Conservation (phyloP, 37 sponge, comb jelly and placozoan species). For the Haliclona indistincta region DNA sequence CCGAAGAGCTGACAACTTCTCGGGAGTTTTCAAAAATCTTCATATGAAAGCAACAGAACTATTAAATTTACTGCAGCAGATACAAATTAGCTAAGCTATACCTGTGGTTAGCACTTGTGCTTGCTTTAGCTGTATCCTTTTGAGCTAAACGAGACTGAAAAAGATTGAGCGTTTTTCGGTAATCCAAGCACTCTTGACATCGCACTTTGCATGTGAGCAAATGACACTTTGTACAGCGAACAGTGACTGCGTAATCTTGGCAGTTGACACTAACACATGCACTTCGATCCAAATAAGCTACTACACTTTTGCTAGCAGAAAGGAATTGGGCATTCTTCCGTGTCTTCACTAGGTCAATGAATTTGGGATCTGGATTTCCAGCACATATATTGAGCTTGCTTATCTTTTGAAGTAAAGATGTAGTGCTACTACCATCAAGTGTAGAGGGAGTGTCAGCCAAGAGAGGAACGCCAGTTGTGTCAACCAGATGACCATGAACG, state of each 20-base stretch:
- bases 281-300: not conserved
- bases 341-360: not conserved
- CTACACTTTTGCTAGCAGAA: not conserved
- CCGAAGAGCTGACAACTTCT: not conserved
- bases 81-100: not conserved
- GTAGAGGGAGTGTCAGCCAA: not conserved
- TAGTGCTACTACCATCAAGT: not conserved
- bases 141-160: not conserved
- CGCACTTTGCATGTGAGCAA: not conserved
- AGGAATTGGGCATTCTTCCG: not conserved
- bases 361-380: not conserved
- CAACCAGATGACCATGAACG: not conserved
- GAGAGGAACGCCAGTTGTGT: not conserved
- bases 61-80: not conserved
- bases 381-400: not conserved
- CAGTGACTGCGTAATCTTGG: not conserved
- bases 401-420: not conserved
- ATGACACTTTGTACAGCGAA: not conserved
- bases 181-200: not conserved
- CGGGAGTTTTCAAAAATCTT: slow-evolving; percentile 9
- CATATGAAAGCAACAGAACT: not conserved
- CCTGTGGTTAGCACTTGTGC: not conserved
- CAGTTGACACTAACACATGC: not conserved
- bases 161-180: not conserved
- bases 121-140: not conserved